Percentiles rank a stretch among this genome's conserved stretches.
These are phyloP conservation scores for Ailurus styani DNA, from an alignment of 2,113 vertebrate genomes.

Conservation along the genomic window DNA sequence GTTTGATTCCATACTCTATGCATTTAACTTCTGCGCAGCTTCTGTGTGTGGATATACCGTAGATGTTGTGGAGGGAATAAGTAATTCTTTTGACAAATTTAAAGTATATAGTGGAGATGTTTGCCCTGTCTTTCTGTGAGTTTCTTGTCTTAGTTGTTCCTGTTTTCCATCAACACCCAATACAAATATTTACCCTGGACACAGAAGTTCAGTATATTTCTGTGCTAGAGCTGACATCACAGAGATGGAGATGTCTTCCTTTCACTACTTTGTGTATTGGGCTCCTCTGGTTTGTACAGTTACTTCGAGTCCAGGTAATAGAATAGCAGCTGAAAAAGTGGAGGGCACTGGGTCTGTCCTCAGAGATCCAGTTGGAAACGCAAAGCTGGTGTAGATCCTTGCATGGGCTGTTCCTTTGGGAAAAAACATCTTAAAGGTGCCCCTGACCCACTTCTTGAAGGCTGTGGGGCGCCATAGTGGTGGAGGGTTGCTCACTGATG, in stretches of 20 bases:
- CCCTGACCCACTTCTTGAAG: background rate
- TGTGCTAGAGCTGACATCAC: background rate
- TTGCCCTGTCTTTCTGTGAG: background rate
- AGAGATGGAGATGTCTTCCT: background rate
- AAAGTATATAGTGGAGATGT: background rate
- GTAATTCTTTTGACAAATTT: background rate
- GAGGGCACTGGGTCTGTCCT: background rate
- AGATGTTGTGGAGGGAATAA: background rate
- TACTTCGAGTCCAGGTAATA: background rate
- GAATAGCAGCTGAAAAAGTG: background rate
- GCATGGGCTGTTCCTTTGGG: background rate
- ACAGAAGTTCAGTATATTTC: background rate
- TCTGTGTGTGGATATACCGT: background rate
- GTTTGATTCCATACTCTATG: background rate
- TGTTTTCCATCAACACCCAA: background rate
- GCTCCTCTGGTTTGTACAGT: background rate
- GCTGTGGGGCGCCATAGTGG: background rate
- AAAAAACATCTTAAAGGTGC: background rate
- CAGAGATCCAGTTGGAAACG: background rate
- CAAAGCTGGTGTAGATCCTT: background rate
- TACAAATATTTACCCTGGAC: background rate
- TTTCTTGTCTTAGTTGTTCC: background rate
- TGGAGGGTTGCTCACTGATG: background rate
- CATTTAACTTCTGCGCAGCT: background rate
- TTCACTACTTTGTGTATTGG: background rate